Percentiles rank a stretch among this genome's conserved stretches.
Conservation (phyloP, 2,888 invertebrate genomes). For the Notocelia uddmanniana region DNA sequence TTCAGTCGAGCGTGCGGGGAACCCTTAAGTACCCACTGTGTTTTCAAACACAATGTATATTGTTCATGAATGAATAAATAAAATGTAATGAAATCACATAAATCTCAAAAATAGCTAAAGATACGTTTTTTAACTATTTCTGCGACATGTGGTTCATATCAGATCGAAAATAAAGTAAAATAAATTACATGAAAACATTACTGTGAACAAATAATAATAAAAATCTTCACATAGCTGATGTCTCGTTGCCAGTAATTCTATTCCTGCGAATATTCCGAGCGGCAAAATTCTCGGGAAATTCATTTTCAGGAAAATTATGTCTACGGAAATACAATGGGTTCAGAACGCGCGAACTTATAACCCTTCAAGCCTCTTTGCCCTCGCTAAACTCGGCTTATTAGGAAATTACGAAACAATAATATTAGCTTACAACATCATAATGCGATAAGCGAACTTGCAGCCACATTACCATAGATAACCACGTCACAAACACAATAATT, state of each 20-base stretch:
- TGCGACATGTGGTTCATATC: not conserved
- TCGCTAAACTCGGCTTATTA: slow-evolving; percentile 21
- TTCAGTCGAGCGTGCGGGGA: too few species aligned
- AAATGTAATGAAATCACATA: too few species aligned
- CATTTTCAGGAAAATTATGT: too few species aligned
- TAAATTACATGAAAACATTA: too few species aligned
- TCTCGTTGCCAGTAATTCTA: too few species aligned
- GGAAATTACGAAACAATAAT: slow-evolving; percentile 29
- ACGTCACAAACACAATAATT: slow-evolving; percentile 41
- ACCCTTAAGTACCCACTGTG: too few species aligned
- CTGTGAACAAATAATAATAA: not conserved
- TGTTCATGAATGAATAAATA: too few species aligned
- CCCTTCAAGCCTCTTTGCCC: slow-evolving; percentile 1
- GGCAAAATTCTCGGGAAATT: too few species aligned
- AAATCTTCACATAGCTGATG: not conserved
- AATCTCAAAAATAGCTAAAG: too few species aligned
- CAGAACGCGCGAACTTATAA: not conserved
- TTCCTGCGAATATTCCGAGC: too few species aligned
- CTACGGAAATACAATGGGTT: too few species aligned
- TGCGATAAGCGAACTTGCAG: slow-evolving; percentile 28
- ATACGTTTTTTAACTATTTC: not conserved
- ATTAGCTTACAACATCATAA: slow-evolving; percentile 16
- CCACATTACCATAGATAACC: slow-evolving; percentile 43
- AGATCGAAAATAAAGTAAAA: not conserved
- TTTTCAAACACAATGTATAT: too few species aligned